Evolutionary conservation across 2,113 vertebrate species (phyloP), one percentile per base, ranked within the genome.

Genomic region (Misgurnus anguillicaudatus): DNA sequence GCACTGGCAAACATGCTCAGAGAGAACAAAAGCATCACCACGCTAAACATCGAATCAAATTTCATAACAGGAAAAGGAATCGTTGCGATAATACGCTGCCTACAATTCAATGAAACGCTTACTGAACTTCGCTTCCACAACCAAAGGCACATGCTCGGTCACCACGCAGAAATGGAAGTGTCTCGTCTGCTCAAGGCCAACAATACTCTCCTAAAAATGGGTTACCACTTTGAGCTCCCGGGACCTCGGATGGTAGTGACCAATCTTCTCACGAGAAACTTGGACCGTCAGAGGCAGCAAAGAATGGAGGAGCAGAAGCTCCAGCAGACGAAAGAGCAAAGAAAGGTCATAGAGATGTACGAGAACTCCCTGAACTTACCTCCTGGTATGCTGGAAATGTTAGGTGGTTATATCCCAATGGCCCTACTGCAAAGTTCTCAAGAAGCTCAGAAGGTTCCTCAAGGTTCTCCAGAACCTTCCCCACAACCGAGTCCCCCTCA

Each of bases 161-260:
- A 99, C 86, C 96, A 98, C 0, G 94, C 97, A 0, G 98, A 99
- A 85, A 99, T 96, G 95, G 98, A 99, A 86, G 96, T 99, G 0
- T 89, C 97, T 9, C 93, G 96, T 74, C 94, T 99, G 42, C 87
- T 99, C 66, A 98, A 98, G 88, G 96, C 96, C 75, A 99, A 99
- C 67, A 88, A 86, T 85, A 99, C 96, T 0, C 94, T 99, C 13
- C 90, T 99, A 4, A 99, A 99, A 90, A 90, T 99, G 93, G 98
- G 98, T 5, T 98, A 98, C 67, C 97, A 99, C 85, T 99, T 99
- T 1, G 97, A 99, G 84, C 92, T 94, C 76, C 93, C 98, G 0
- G 98, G 98, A 4, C 98, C 98, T 19, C 89, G 97, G 78, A 99
- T 99, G 97, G 97, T 98, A 87, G 97, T 98, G 55, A 98, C 97